These are phyloP conservation scores for Agapostemon virescens DNA, from an alignment of 2,888 invertebrate species.

Conservation along the genomic window DNA sequence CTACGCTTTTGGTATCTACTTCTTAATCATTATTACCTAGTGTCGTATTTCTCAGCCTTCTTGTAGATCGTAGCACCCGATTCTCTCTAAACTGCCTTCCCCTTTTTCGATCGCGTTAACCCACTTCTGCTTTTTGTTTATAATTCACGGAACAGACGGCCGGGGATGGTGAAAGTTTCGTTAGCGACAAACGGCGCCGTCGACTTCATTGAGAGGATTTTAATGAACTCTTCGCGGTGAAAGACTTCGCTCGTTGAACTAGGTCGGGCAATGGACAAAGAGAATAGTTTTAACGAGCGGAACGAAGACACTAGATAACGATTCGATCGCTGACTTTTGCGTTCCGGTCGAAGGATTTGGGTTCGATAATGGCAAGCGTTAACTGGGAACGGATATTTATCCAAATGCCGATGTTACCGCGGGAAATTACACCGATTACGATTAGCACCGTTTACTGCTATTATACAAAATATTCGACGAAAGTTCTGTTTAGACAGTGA, in stretches of 20 bases:
- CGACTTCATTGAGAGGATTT: conserved; percentile 43
- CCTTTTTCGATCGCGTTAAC: conserved; percentile 45
- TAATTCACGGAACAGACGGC: conserved; percentile 18
- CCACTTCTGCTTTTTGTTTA: conserved; percentile 46
- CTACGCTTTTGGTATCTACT: no score
- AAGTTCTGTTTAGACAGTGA: no score
- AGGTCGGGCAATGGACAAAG: conserved; percentile 21
- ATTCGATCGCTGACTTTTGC: neutral
- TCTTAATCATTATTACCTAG: neutral
- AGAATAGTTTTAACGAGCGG: neutral
- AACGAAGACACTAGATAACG: conserved; percentile 2
- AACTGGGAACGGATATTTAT: neutral
- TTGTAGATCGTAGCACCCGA: neutral
- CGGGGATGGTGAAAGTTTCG: conserved; percentile 33
- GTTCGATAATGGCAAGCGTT: neutral
- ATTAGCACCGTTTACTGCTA: neutral
- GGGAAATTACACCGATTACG: neutral
- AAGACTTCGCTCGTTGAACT: conserved; percentile 47
- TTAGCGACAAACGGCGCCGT: conserved; percentile 31
- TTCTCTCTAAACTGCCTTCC: neutral
- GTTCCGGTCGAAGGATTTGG: neutral
- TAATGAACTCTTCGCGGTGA: conserved; percentile 46
- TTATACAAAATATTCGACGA: no score
- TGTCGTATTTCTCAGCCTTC: neutral
- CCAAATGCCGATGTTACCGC: neutral